A percentile compares a stretch with the other conserved stretches of the same genome.
Evolutionary conservation across 2,888 invertebrate species (phyloP).

Genomic region (Coremacera marginata): DNA sequence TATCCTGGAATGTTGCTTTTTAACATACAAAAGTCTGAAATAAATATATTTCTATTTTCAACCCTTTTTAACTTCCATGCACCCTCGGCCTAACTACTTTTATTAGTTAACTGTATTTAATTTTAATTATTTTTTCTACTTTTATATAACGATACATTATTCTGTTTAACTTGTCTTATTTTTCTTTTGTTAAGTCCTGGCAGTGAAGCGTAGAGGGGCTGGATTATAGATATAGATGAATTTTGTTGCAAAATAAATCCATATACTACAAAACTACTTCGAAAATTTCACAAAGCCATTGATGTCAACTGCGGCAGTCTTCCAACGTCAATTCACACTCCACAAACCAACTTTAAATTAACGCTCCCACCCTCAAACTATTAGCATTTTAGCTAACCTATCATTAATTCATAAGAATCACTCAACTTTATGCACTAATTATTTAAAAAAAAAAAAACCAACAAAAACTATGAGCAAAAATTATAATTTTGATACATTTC

Average conservation of each 20-base stretch:
- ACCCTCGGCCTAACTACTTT: no score
- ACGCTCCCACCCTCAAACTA: conserved; percentile 9
- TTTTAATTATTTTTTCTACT: no score
- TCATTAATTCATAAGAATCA: conserved; percentile 18
- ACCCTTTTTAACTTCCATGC: no score
- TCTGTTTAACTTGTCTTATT: no score
- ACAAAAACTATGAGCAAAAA: not conserved
- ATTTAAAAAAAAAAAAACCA: not conserved
- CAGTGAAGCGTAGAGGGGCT: no score
- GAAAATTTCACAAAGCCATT: not conserved
- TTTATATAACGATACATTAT: no score
- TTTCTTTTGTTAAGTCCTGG: no score
- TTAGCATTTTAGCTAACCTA: conserved; percentile 13
- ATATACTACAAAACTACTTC: not conserved
- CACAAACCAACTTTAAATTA: not conserved
- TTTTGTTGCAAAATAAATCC: not conserved
- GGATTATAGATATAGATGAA: no score
- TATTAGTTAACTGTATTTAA: no score
- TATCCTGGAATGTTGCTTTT: no score
- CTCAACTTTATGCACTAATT: not conserved
- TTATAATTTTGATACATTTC: not conserved
- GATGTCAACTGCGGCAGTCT: not conserved
- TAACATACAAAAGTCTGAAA: no score
- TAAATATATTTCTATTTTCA: no score
- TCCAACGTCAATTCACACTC: not conserved